Base-by-base conservation (phyloP, 2,888 invertebrate genomes). In the Vesta saturnalis region DNA sequence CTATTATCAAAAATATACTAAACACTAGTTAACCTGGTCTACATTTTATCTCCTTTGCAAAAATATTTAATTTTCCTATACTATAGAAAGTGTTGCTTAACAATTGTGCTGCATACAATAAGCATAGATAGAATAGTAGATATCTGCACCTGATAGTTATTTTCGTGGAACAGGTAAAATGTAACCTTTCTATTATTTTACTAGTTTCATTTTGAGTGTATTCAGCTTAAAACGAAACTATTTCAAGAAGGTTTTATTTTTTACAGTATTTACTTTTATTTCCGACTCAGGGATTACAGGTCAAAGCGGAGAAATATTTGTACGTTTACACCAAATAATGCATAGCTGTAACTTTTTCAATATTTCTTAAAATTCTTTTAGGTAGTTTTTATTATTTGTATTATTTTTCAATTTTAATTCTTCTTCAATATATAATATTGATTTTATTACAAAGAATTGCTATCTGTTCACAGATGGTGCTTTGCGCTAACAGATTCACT, bases 221-320 rank as follows among this genome's bases (percentile, higher is more conserved):
- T n/a, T 43, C 14, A 43, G 30, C 14, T 43, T 43, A 6, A 43
- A 2, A 5, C 2, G 5, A 39, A 14, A 39, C 19, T 19, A 54
- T 54, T 55, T 23, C 39, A 39, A 39, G 15, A 4, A 16, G 49
- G 16, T 49, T 49, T 2, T 49, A 18, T 49, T 10, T 49, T 14
- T 49, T 6, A 43, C 64, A 68, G 68, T 68, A 68, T 68, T 68
- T 74, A 72, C 74, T 77, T 79, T 76, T 78, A 74, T 78, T 77
- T 74, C 67, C 67, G 74, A 75, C 79, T 80, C 80, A 80, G 80
- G 79, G 78, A 79, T 77, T 73, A 75, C 70, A 72, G 71, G 70
- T 73, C 75, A 71, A 76, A 77, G 68, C 68, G 72, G 73, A 75
- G 67, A 69, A 69, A 71, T 74, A 66, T 64, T 67, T 71, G 66